Conservation (phyloP, 2,113 vertebrate species). For the Lophura nycthemera region DNA sequence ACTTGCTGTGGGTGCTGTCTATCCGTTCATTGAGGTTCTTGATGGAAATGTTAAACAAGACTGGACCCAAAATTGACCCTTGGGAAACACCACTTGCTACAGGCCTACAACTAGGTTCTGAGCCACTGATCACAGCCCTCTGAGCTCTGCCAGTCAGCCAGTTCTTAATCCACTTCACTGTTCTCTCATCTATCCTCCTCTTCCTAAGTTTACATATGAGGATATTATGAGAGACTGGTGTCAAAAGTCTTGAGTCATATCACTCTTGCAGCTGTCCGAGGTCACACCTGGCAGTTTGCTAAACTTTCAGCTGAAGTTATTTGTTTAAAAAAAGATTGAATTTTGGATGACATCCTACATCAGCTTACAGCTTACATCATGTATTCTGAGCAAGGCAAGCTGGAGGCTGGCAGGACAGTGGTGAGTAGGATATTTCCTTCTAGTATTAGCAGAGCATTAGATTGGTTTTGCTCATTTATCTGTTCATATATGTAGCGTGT, state of each 20-base stretch:
- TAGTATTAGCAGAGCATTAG: not conserved
- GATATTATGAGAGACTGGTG: too few relatives aligned
- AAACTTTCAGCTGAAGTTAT: not conserved
- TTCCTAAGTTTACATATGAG: too few relatives aligned
- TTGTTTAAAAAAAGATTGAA: not conserved
- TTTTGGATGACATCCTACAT: not conserved
- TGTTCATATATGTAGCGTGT: not conserved
- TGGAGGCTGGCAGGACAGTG: not conserved
- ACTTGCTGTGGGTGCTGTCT: too few relatives aligned
- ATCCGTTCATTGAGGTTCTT: too few relatives aligned
- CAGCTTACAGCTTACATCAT: not conserved
- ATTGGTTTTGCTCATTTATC: not conserved
- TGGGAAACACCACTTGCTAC: too few relatives aligned
- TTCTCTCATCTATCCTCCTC: too few relatives aligned
- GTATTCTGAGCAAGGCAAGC: not conserved
- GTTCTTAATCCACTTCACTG: too few relatives aligned
- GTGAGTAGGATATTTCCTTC: not conserved
- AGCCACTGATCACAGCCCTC: too few relatives aligned
- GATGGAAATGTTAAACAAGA: too few relatives aligned
- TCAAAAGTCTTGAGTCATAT: not conserved
- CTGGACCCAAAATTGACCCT: too few relatives aligned
- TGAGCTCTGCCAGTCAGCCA: too few relatives aligned
- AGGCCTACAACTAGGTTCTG: too few relatives aligned
- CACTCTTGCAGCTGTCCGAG: not conserved
- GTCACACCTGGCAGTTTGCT: not conserved